Evolutionary conservation across 2,888 invertebrate species (phyloP), one percentile per base, ranked within the genome.

Genomic region (Omphaloscelis lunosa): DNA sequence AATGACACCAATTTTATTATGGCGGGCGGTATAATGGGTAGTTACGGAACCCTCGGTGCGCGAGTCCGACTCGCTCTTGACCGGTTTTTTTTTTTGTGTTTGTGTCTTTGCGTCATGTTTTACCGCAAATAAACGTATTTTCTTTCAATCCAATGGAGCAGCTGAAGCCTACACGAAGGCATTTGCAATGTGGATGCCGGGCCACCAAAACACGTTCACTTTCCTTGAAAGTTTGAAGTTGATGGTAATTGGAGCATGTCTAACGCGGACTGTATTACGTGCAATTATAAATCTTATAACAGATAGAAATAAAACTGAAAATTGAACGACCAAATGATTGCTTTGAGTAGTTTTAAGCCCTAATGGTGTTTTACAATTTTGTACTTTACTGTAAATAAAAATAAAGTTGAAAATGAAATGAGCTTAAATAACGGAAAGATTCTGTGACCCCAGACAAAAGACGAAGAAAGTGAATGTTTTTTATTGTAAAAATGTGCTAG

Each of bases 221-320:
- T 86, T 87, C 79, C 69, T 77, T 83, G 75, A 86, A 79, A 84
- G 79, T 86, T 82, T 74, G 27, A 51, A 73, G 62, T 68, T 74
- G 62, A 58, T 12, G 34, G 51, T 65, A 80, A 86, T 72, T 86
- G 63, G 86, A 84, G 86, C 86, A 72, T 85, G 74, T 69, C 85
- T 68, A 77, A 80, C 65, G 20, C 63, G 9, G 17, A 34, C 45
- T 20, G 12, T 7, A 29, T 63, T 29, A 48, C 59, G 17, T 12
- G 48, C 53, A 48, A 80, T 48, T 63, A n/a, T 72, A 51, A 56
- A 76, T 70, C 48, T 67, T 86, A 68, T n/a, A 53, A 1, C 0
- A 0, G 0, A 20, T 53, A 2, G 2, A 0, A 51, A 69, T 76
- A 85, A 63, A 73, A 71, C 39, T 65, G 59, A 68, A 75, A 85